These are phyloP conservation scores for Callipepla squamata DNA, from an alignment of 2,113 vertebrate species.

Conservation along the genomic window DNA sequence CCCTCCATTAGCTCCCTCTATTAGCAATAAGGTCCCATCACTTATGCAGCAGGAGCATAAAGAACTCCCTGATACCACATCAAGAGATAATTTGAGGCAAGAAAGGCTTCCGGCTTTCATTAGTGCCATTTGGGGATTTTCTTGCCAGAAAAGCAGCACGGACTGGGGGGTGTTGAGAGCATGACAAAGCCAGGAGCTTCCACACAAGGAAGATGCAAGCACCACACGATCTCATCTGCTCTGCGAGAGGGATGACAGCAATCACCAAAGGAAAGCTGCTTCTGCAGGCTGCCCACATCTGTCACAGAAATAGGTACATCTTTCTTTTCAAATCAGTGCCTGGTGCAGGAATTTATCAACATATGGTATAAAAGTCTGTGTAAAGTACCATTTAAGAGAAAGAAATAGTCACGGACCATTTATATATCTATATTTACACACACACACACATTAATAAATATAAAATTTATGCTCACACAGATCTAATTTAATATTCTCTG, in stretches of 20 bases:
- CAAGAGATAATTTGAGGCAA: not conserved
- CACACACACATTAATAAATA: conserved; percentile 58
- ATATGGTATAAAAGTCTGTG: conserved; percentile 10
- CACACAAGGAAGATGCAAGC: not conserved
- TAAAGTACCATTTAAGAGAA: conserved; percentile 68
- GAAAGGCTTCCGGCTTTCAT: conserved; percentile 7
- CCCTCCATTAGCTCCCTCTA: not conserved
- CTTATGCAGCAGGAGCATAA: not conserved
- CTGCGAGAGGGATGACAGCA: not conserved
- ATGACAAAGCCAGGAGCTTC: not conserved
- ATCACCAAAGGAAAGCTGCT: conserved; percentile 21
- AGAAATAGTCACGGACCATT: conserved; percentile 61
- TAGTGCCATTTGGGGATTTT: not conserved
- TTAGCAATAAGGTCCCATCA: conserved; percentile 1
- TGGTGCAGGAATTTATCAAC: conserved; percentile 20
- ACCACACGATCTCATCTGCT: not conserved
- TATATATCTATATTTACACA: conserved; percentile 48
- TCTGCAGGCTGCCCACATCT: not conserved
- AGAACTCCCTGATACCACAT: not conserved
- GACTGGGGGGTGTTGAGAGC: not conserved
- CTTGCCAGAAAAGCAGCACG: not conserved
- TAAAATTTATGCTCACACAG: conserved; percentile 56
- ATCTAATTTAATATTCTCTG: conserved; percentile 64
- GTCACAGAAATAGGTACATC: not conserved
- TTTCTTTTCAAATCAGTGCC: conserved; percentile 30